Base-by-base conservation (phyloP, 2,888 invertebrate genomes). In the Megaustenia siamemsis region DNA sequence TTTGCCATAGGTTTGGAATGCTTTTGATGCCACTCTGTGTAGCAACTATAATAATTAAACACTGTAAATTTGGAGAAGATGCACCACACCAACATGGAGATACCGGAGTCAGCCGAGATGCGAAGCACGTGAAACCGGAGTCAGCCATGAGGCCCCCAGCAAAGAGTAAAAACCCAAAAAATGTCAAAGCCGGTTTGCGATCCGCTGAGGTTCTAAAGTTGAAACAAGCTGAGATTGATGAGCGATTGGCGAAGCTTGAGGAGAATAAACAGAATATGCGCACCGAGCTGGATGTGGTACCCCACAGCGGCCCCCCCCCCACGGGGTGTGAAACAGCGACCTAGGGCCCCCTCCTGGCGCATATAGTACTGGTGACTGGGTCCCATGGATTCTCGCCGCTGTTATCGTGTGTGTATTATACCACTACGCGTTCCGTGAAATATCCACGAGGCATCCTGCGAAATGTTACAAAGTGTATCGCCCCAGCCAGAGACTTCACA, bases 1-100 rank as follows among this genome's bases (percentile, higher is more conserved):
- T 24, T n/a, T 71, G 43, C 43, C 69, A 71, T 43, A 40, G 15
- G 69, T 71, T 71, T 71, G 69, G 69, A 6, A n/a, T 40, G 40
- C 43, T 1, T 10, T 21, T 71, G 43, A 6, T 43, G 6, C n/a
- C 69, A 10, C 4, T 43, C 40, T 8, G n/a, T 18, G 43, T 5
- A 3, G 28, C 6, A 4, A 6, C 43, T 10, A 43, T 21, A 4
- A 43, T 5, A 1, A 8, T 43, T 6, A 43, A n/a, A 15, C 69
- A 71, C n/a, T 71, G 69, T 24, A 5, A 40, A 40, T 69, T 69
- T 69, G 69, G 38, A 40, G 2, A 69, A 21, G 69, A 10, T 4
- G 12, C 3, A 21, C 53, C 53, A 18, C 4, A 53, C 53, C 18
- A 53, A 3, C 4, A 68, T 38, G 68, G 38, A 69, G 38, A 1